Evolutionary conservation across 2,797 vertebrate species (phyloP).

Genomic region (Micrastur ruficollis): DNA sequence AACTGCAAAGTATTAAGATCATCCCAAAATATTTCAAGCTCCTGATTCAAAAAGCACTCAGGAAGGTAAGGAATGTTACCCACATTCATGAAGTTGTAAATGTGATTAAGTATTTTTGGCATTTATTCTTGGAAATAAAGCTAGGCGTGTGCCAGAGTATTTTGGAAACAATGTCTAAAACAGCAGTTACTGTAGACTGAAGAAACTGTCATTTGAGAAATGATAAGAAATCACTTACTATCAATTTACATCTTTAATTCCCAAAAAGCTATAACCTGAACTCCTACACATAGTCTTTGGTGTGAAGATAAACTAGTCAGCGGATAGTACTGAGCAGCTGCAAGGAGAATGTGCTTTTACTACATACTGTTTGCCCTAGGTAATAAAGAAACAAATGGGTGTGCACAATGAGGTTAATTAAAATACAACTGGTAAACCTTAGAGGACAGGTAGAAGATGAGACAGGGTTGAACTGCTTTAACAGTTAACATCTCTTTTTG

Average conservation of each 20-base stretch:
- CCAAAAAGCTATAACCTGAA: background rate
- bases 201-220: background rate
- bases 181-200: background rate
- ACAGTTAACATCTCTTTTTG: background rate
- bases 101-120: background rate
- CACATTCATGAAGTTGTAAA: background rate
- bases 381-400: background rate
- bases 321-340: background rate
- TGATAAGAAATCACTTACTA: background rate
- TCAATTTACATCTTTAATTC: background rate
- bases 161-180: background rate
- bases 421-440: background rate
- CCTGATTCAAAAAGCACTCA: background rate
- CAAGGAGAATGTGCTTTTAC: background rate
- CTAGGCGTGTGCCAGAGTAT: background rate
- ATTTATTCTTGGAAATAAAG: background rate
- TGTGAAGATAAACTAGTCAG: background rate
- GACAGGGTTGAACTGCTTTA: background rate
- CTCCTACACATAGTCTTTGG: background rate
- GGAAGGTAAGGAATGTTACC: background rate
- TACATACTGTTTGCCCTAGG: rapidly evolving
- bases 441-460: background rate
- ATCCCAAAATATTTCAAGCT: background rate
- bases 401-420: background rate
- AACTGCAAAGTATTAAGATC: background rate